A percentile compares a stretch with the other conserved stretches of the same genome.
phyloP scores from a whole-genome alignment of 2,888 invertebrate genomes.

The Chorisops tibialis region DNA sequence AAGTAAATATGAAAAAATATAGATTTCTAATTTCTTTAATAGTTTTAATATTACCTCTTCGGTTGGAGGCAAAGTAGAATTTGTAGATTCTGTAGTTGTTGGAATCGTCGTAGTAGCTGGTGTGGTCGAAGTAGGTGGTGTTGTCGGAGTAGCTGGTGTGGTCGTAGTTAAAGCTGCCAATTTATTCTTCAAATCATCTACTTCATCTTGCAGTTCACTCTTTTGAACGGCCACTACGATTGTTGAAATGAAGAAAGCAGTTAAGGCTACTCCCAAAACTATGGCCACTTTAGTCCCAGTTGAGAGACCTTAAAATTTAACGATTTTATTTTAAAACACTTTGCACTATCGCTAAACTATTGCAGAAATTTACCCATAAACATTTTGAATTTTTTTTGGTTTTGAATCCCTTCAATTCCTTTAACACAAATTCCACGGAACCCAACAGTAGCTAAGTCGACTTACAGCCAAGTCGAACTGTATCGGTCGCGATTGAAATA shows the following conservation, averaged over 20 bases:
- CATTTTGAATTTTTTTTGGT: too few species aligned
- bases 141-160: conserved; percentile 31
- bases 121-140: conserved; percentile 24
- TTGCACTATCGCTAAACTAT: too few species aligned
- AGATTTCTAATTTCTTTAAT: too few species aligned
- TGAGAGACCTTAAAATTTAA: too few species aligned
- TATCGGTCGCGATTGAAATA: too few species aligned
- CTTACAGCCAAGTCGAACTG: too few species aligned
- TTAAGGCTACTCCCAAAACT: conserved; percentile 38
- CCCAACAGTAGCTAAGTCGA: too few species aligned
- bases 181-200: conserved; percentile 41
- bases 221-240: conserved; percentile 55
- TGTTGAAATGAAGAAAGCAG: conserved; percentile 56
- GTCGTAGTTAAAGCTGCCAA: conserved; percentile 27
- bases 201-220: conserved; percentile 39
- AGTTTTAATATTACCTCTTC: conserved; percentile 16
- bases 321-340: too few species aligned
- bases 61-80: conserved; percentile 26
- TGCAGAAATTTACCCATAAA: too few species aligned
- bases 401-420: too few species aligned
- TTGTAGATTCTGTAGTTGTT: conserved; percentile 29
- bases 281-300: conserved; percentile 35
- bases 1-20: too few species aligned
- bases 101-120: background rate
- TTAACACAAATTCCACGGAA: too few species aligned